Evolutionary conservation across 2,797 vertebrate species (phyloP).

Genomic region (Zenarchopterus dispar): DNA sequence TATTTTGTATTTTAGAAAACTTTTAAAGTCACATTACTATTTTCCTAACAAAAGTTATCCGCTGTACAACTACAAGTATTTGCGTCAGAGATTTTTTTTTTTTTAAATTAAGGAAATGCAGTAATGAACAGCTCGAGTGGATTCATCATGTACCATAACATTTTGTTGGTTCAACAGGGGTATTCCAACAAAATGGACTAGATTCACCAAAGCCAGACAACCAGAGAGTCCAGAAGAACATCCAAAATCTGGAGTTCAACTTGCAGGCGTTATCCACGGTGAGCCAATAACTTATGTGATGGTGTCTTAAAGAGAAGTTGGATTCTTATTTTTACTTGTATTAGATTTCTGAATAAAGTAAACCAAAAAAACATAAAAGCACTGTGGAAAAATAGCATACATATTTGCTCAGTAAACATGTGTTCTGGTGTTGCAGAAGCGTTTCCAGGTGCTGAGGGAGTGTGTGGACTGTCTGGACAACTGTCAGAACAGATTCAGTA

Average conservation of each 20-base stretch:
- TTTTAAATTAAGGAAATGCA: background rate
- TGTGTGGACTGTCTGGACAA: conserved; percentile 82
- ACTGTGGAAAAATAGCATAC: background rate
- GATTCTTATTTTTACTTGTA: background rate
- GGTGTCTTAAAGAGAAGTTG: background rate
- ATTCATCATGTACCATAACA: background rate
- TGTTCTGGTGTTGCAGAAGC: conserved; percentile 73
- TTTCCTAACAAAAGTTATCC: too few species aligned
- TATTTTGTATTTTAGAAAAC: too few species aligned
- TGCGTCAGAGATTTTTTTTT: too few species aligned
- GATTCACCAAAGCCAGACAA: conserved; percentile 56
- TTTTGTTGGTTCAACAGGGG: conserved; percentile 53
- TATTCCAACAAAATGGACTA: conserved; percentile 59
- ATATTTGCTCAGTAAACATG: background rate
- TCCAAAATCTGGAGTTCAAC: conserved; percentile 73
- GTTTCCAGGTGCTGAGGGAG: conserved; percentile 81
- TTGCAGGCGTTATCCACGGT: conserved; percentile 54
- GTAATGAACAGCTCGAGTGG: background rate
- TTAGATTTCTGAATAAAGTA: background rate
- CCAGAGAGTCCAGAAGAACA: conserved; percentile 65
- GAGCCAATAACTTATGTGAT: conserved; percentile 14
- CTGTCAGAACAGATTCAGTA: conserved; percentile 83
- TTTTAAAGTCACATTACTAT: too few species aligned
- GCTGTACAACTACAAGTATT: too few species aligned
- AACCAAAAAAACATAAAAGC: background rate